Evolutionary conservation across 2,113 vertebrate genomes (phyloP), one percentile per base, ranked within the genome.

Genomic region (Gopherus evgoodei): DNA sequence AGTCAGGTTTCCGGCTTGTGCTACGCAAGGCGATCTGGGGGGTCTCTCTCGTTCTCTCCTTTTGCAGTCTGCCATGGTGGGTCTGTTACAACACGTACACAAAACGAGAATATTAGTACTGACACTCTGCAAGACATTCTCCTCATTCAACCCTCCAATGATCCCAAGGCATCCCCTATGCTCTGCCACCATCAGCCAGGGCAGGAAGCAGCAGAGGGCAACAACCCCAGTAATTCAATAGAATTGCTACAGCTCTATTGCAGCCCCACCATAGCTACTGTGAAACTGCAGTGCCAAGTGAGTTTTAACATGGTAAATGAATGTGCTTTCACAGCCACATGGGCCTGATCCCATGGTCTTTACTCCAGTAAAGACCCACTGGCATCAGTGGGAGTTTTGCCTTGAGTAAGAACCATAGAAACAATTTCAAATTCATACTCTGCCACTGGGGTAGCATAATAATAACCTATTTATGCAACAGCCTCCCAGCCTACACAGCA

Each of bases 131-230:
- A 2, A 53, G 27, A 11, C 3, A 16, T 17, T 35, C 10, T 22
- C 38, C 38, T 80, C n/a, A 72, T 29, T 1, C 1, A 84, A 62
- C 59, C 38, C 56, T 54, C 25, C 19, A 17, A 27, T 22, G 72
- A 78, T 59, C 56, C 76, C 4, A 25, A 5, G 0, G 12, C 62
- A 19, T 6, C 44, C 57, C 47, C 49, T 19, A 22, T 0, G 1
- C 1, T 35, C 90, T 88, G 84, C 38, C 49, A 78, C 76, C 5
- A 8, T 72, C n/a, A 72, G 17, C n/a, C 80, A 87, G 29, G 50
- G 13, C 9, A 29, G 35, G 2, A 42, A 0, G 1, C 52, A n/a
- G 49, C 47, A 24, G 0, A 0, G 35, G 27, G 75, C 65, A 27
- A n/a, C 52, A 22, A 29, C 25, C 38, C 69, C 22, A 22, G 72